These are phyloP conservation scores for Mixornis gularis DNA, from an alignment of 2,113 vertebrate species.

Conservation along the genomic window DNA sequence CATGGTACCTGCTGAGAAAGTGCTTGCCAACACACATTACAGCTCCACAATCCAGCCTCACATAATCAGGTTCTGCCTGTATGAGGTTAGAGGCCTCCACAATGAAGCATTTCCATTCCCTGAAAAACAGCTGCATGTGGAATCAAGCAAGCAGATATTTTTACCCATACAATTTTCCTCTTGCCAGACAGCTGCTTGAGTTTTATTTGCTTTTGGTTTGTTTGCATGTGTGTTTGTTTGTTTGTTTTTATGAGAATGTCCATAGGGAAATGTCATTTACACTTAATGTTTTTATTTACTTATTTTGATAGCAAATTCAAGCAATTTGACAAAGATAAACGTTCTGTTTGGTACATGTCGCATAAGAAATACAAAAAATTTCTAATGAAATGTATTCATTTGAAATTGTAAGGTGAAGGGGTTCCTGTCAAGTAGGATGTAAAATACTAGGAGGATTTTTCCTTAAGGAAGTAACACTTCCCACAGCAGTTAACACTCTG, in stretches of 20 bases:
- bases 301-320: not conserved
- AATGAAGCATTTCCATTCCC: constrained; percentile 1
- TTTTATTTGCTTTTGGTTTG: not conserved
- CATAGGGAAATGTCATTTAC: not conserved
- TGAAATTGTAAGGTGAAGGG: not conserved
- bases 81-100: not conserved
- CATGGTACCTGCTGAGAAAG: constrained; percentile 3
- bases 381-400: not conserved
- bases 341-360: not conserved
- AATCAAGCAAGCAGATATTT: constrained; percentile 28
- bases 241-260: not conserved
- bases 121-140: constrained; percentile 1
- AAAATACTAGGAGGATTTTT: not conserved
- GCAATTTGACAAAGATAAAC: not conserved
- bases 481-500: not conserved
- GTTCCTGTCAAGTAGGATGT: not conserved
- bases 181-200: not conserved
- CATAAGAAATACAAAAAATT: not conserved
- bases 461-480: constrained; percentile 23
- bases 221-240: not conserved
- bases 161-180: not conserved
- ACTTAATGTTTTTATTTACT: not conserved
- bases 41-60: not conserved
- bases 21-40: not conserved
- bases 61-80: not conserved